Base-by-base conservation (phyloP, 2,888 invertebrate species). In the Cryptocephalus primarius region DNA sequence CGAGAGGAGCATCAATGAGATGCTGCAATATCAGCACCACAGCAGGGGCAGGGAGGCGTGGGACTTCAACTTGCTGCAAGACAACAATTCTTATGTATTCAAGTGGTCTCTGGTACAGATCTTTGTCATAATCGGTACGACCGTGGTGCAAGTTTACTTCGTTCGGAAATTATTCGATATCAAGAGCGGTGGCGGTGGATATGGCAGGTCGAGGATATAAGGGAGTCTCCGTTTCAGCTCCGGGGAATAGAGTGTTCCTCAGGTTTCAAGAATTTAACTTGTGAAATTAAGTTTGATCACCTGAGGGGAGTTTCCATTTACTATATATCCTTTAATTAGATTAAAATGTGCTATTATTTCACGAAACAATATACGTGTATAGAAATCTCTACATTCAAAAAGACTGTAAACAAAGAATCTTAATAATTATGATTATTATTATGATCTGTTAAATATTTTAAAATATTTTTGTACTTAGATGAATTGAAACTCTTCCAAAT, bases 71-170 rank as follows among this genome's bases (percentile, higher is more conserved):
- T 69, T 92, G 51, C 70, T 93, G 22, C 64, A 80, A 52, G 87
- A 86, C 62, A 93, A 92, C 67, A 88, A 91, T 65, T 71, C 75
- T 6, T 92, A 92, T 67, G 87, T 95, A n/a, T 78, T 86, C 51
- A 82, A 82, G 49, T 94, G 93, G 88, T 94, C 95, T 0, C 60
- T 93, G 2, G 76, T 84, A 43, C 93, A 94, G 74, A 88, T 93
- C 55, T 48, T 85, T 31, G 85, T 93, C 1, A 87, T 95, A 52
- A 72, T 85, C 42, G 75, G 80, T 1, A 88, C 92, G 0, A 87
- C 87, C 9, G 76, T 83, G 1, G 66, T 85, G 42, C 89, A 89
- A 71, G 91, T 93, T 1, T 88, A 83, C 67, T 93, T 93, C 68
- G 86, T 95, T 10, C 79, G 89, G 53, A 88, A 90, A 72, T 72